Conservation (phyloP, 2,888 invertebrate genomes). For the Dryocosmus kuriphilus region DNA sequence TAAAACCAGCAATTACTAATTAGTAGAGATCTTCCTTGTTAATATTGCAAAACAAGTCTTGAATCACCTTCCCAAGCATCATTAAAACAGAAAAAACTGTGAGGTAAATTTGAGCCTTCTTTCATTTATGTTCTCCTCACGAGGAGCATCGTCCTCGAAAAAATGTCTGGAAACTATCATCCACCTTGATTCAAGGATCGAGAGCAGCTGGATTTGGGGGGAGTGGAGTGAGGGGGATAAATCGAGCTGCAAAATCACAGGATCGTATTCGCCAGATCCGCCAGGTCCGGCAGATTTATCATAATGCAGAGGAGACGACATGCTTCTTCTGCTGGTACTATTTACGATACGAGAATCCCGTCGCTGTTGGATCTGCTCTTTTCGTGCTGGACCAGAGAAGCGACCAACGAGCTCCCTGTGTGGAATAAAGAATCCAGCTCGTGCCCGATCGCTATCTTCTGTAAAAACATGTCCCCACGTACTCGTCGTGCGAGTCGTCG, state of each 20-base stretch:
- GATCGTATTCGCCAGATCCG: conserved; percentile 62
- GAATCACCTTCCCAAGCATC: neutral
- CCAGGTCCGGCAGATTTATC: conserved; percentile 67
- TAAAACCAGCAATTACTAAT: neutral
- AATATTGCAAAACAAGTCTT: conserved; percentile 4
- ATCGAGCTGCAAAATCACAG: conserved; percentile 63
- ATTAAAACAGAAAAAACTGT: conserved; percentile 22
- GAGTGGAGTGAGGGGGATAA: conserved; percentile 7
- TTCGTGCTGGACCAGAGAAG: conserved; percentile 35
- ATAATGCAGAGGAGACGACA: conserved; percentile 70
- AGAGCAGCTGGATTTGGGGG: neutral
- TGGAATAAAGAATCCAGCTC: conserved; percentile 72
- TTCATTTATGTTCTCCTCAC: conserved; percentile 31
- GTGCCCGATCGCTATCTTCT: conserved; percentile 69
- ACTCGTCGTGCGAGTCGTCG: conserved; percentile 46
- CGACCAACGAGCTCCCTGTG: conserved; percentile 62
- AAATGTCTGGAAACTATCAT: conserved; percentile 6
- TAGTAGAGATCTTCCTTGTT: neutral
- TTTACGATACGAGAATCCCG: conserved; percentile 53
- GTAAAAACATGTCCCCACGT: conserved; percentile 63
- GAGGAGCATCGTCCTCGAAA: conserved; percentile 39
- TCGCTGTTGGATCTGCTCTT: conserved; percentile 44
- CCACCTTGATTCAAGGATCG: neutral
- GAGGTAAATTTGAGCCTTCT: conserved; percentile 8
- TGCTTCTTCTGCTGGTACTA: conserved; percentile 56